Evolutionary conservation across 2,113 vertebrate genomes (phyloP).

Genomic region (Microtus pennsylvanicus): DNA sequence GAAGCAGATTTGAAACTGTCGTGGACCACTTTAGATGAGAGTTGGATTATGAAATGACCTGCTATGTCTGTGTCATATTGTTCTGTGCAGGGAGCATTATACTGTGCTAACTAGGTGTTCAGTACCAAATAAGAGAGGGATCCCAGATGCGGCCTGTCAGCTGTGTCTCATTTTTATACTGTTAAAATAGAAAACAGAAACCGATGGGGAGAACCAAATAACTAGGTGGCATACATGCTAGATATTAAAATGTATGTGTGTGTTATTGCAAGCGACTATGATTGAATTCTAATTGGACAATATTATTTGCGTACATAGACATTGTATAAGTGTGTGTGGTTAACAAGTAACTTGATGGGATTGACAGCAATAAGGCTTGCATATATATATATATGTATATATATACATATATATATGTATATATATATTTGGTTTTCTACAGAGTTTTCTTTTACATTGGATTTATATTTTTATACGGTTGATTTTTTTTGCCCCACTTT

Average conservation of each 20-base stretch:
- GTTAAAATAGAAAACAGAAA: constrained; percentile 89
- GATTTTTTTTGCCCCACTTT: constrained; percentile 1
- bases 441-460: constrained; percentile 28
- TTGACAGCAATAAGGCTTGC: not conserved
- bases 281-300: constrained; percentile 43
- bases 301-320: constrained; percentile 59
- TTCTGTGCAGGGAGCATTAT: constrained; percentile 97
- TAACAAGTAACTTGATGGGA: constrained; percentile 34
- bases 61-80: constrained; percentile 99
- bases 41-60: constrained; percentile 99
- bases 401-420: not conserved
- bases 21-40: constrained; percentile 99
- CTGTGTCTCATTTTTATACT: constrained; percentile 90
- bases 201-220: constrained; percentile 83
- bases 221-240: constrained; percentile 73
- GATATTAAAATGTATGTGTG: constrained; percentile 73
- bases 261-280: constrained; percentile 6
- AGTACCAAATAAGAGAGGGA: constrained; percentile 93
- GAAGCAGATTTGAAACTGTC: constrained; percentile 99
- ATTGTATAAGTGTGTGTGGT: not conserved
- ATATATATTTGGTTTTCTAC: not conserved
- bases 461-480: not conserved
- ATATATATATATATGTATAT: not conserved
- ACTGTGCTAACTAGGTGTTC: constrained; percentile 97
- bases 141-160: constrained; percentile 92